Base-by-base conservation (phyloP, 2,797 vertebrate genomes). In the Paramormyrops hopkinsi region DNA sequence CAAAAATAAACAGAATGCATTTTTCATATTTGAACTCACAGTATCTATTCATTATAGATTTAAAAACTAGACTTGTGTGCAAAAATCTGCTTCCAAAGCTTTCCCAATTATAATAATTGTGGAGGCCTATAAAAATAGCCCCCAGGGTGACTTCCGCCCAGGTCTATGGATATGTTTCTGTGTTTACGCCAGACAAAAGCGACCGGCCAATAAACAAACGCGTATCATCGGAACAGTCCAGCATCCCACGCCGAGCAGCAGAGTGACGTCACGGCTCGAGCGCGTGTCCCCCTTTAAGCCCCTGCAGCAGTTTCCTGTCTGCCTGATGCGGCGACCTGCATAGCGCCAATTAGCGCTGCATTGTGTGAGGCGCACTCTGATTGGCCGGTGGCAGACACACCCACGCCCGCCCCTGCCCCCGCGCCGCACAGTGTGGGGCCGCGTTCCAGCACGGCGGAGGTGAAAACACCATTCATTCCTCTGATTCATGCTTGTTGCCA, bases 211-310 rank as follows among this genome's bases (percentile, higher is more conserved):
- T 44, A 19, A 79, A 44, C 37, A 79, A 76, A 79, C 2, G 41
- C 17, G 3, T 29, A 29, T 11, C 82, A 51, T 22, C 8, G n/a
- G 14, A 85, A 51, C 46, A 51, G 46, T 4, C 44, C 46, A 5
- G 11, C 46, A 4, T 79, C 17, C 37, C 73, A 79, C 17, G 6
- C 33, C 37, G 4, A 12, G 33, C 33, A 33, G 62, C 65, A 5
- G 3, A 4, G 82, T 48, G 82, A 85, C 11, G 44, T 85, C 83
- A 29, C 83, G 0, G 37, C 83, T 22, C 25, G 1, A 44, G 6
- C 12, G 4, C 82, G 89, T 51, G 65, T 46, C 88, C 85, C 91
- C 91, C 12, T 89, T 46, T 8, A 79, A 91, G 88, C 44, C 83
- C 9, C 25, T 19, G 19, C 3, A 0, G 22, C 48, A n/a, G 19